Base-by-base conservation (phyloP, 2,113 vertebrate genomes). In the Pagrus major region DNA sequence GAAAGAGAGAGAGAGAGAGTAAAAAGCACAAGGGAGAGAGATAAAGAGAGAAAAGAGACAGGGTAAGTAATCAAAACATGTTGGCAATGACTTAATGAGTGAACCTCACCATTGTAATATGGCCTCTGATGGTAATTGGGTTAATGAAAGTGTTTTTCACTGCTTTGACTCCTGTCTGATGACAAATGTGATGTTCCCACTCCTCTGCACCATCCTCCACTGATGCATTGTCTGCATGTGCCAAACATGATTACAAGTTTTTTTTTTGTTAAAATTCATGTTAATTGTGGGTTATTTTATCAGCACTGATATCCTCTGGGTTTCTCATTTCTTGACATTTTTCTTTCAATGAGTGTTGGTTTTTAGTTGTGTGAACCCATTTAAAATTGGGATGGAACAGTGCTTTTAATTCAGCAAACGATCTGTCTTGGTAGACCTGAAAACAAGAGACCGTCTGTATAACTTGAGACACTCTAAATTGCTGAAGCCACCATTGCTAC, bases 11-110 rank as follows among this genome's bases (percentile, higher is more conserved):
- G 29, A 47, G 33, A 42, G 54, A 41, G 29, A 39, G 44, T 12
- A n/a, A 8, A 46, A 31, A 25, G 73, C 27, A 55, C 5, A 47
- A 72, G 42, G 60, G 58, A 39, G 87, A 23, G 47, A 70, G 76
- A 82, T 64, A 71, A 78, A 49, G 51, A 70, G 63, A 31, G 70
- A 84, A 76, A 85, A 81, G 31, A 84, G 83, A 85, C 65, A 61
- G 81, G 74, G 81, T 80, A 81, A 82, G 89, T 77, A 87, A 91
- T 90, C 68, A 81, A 90, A 90, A 89, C 67, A 81, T 83, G 69
- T 78, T 88, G 82, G 72, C 88, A 91, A 82, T 86, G 63, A 85
- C 89, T 89, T 90, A 93, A 91, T 92, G 90, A 89, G 73, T 77
- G 78, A 86, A 85, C 73, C 44, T 74, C n/a, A 25, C 46, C 42